These are phyloP conservation scores for Muraenolepis orangiensis DNA, from an alignment of 2,797 vertebrate species.

Conservation along the genomic window DNA sequence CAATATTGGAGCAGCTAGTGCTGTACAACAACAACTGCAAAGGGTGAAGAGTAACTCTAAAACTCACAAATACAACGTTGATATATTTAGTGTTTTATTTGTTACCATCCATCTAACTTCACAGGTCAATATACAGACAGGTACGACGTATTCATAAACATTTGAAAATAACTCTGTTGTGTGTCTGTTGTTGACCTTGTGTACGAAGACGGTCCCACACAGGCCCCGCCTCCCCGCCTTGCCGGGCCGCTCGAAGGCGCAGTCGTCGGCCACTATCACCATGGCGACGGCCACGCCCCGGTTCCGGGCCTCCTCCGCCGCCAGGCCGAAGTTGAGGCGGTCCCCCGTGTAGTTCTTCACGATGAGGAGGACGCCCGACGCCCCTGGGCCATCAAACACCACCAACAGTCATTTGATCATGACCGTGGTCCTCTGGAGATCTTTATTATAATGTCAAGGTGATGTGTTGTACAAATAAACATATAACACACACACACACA, in stretches of 20 bases:
- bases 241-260: slow-evolving; percentile 79
- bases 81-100: not conserved
- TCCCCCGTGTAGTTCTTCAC: slow-evolving; percentile 98
- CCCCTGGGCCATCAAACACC: slow-evolving; percentile 48
- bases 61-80: too few species aligned
- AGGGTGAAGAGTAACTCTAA: too few species aligned
- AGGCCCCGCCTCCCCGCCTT: slow-evolving; percentile 88
- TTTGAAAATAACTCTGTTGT: not conserved
- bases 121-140: not conserved
- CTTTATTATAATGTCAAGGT: too few species aligned
- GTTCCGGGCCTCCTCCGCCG: slow-evolving; percentile 81
- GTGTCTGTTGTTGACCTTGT: slow-evolving; percentile 86
- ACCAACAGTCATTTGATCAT: too few species aligned
- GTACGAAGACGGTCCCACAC: slow-evolving; percentile 87
- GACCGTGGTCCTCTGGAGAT: too few species aligned
- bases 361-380: slow-evolving; percentile 84
- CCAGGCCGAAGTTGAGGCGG: slow-evolving; percentile 91
- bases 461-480: not conserved
- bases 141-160: not conserved
- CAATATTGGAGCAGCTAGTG: too few species aligned
- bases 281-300: slow-evolving; percentile 77
- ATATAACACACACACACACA: slow-evolving; percentile 5
- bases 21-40: too few species aligned
- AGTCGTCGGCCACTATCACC: slow-evolving; percentile 89
- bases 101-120: not conserved